phyloP scores from a whole-genome alignment of 2,797 vertebrate genomes.

The Lateolabrax maculatus region DNA sequence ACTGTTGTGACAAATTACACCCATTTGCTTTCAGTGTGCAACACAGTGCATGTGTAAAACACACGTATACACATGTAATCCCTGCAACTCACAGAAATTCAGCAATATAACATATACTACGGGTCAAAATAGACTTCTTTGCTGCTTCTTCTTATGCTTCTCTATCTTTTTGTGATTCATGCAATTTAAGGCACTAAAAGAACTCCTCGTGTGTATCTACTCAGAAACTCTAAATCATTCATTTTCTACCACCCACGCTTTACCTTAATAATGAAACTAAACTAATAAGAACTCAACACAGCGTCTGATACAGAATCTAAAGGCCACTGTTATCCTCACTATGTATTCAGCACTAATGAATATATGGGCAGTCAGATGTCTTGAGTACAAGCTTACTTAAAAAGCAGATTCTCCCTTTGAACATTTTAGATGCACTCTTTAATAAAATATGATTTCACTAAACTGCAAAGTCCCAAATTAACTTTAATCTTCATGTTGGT shows the following conservation, averaged over 20 bases:
- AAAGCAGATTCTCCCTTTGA: conserved; percentile 56
- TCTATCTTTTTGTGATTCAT: not conserved
- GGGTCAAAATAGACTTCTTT: conserved; percentile 1
- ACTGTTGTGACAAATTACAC: conserved; percentile 65
- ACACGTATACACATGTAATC: conserved; percentile 18
- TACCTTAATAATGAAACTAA: not conserved
- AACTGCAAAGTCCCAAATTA: conserved; percentile 47
- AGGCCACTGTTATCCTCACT: conserved; percentile 1
- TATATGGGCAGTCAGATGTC: conserved; percentile 23
- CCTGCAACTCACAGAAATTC: conserved; percentile 17
- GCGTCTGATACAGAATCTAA: not conserved
- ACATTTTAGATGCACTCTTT: conserved; percentile 64
- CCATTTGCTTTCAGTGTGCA: conserved; percentile 48
- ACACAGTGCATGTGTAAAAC: conserved; percentile 15
- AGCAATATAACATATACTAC: not conserved
- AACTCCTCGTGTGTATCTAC: not conserved
- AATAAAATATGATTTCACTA: conserved; percentile 67
- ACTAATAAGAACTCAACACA: not conserved
- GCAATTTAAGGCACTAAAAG: not conserved
- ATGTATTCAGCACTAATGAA: conserved; percentile 23
- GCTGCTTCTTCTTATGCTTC: no score
- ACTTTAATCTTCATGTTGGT: conserved; percentile 58
- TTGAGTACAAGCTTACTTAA: conserved; percentile 36
- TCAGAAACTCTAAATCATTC: not conserved
- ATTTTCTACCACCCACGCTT: not conserved